A percentile compares a stretch with the other conserved stretches of the same genome.
Evolutionary conservation across 2,888 invertebrate genomes (phyloP).

Genomic region (Melanargia galathea): DNA sequence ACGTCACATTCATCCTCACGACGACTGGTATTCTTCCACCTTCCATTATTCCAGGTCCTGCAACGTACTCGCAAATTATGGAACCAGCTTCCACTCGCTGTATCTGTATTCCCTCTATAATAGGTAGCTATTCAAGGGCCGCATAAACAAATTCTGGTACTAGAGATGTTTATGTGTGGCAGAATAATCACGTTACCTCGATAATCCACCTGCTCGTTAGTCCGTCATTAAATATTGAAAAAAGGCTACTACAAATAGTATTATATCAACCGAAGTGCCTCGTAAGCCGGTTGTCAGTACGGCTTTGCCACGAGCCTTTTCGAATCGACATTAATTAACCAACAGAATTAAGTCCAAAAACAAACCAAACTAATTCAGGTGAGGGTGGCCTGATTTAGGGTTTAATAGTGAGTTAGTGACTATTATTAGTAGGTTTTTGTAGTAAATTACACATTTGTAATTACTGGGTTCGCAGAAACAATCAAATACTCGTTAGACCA

Average conservation of each 20-base stretch:
- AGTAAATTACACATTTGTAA: constrained; percentile 18
- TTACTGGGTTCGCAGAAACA: constrained; percentile 28
- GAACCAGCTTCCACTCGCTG: no score
- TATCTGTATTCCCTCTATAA: no score
- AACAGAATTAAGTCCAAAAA: neutral
- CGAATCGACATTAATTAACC: neutral
- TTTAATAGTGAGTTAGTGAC: constrained; percentile 11
- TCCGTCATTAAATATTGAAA: no score
- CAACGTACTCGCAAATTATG: no score
- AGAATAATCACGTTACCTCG: no score
- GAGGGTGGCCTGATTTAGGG: neutral
- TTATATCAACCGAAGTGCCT: neutral
- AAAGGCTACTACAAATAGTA: neutral
- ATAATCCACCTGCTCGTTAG: no score
- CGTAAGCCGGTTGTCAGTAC: neutral
- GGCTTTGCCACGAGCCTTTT: neutral
- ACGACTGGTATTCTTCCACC: no score
- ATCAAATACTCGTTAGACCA: constrained; percentile 33
- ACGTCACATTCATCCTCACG: no score
- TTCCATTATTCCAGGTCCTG: no score
- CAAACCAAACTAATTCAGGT: neutral
- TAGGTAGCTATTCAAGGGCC: no score
- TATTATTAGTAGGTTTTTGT: constrained; percentile 6
- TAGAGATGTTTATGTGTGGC: no score
- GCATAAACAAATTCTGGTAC: no score